phyloP scores from a whole-genome alignment of 1,140 invertebrate species.

The Bombus terrestris region DNA sequence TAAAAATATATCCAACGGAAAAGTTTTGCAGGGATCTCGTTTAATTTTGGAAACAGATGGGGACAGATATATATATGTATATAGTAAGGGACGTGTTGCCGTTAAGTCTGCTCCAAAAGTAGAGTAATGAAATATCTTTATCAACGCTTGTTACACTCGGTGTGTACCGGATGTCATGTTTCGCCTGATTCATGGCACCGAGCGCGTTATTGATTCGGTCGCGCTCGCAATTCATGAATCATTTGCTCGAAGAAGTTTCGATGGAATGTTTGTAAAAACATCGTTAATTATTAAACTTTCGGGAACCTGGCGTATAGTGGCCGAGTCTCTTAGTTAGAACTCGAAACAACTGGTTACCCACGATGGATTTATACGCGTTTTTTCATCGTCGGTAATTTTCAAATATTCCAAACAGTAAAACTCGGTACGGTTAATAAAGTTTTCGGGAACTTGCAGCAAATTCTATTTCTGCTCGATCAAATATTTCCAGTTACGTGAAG shows the following conservation, averaged over 20 bases:
- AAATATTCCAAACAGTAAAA: background rate
- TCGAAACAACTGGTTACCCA: background rate
- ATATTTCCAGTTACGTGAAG: background rate
- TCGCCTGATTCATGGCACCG: background rate
- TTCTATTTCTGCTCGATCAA: background rate
- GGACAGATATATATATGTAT: background rate
- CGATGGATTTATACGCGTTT: background rate
- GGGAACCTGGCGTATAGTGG: too few relatives aligned
- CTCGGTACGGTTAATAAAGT: background rate
- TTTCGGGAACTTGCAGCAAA: background rate
- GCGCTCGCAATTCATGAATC: background rate
- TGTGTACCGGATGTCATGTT: background rate
- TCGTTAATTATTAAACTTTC: constrained; percentile 19
- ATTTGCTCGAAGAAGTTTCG: background rate
- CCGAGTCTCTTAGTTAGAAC: background rate
- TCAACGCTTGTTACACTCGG: background rate
- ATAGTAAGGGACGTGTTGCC: background rate
- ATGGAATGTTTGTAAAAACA: background rate
- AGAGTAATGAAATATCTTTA: background rate
- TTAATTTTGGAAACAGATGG: background rate
- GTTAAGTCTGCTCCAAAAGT: background rate
- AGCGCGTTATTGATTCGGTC: constrained; percentile 10
- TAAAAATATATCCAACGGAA: background rate
- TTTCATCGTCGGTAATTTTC: background rate
- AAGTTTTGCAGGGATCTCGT: background rate